Evolutionary conservation across 2,797 vertebrate genomes (phyloP).

Genomic region (Halcyon leucocephala): DNA sequence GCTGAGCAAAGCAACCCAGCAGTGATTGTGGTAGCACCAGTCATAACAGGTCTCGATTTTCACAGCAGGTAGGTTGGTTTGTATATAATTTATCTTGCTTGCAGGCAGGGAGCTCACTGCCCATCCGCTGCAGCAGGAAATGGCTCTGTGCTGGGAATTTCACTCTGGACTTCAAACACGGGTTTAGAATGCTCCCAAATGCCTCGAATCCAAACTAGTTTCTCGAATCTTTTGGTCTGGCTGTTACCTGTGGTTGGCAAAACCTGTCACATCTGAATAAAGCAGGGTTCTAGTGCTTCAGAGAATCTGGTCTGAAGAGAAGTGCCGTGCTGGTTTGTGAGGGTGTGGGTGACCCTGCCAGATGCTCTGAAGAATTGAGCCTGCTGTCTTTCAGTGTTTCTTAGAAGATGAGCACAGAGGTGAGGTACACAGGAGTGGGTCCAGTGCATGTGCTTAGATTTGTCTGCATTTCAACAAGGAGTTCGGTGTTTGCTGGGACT

Average conservation of each 20-base stretch:
- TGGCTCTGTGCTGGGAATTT: background rate
- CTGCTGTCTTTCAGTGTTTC: background rate
- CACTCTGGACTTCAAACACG: background rate
- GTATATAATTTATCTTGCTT: background rate
- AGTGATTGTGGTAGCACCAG: background rate
- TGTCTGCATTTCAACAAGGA: background rate
- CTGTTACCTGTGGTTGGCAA: background rate
- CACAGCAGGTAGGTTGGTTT: background rate
- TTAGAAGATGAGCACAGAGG: background rate
- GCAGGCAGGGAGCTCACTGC: background rate
- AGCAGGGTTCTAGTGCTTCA: fast-evolving
- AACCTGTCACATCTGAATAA: background rate
- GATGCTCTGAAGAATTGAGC: background rate
- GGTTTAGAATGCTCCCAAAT: background rate
- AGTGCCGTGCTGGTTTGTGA: fast-evolving
- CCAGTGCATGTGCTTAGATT: background rate
- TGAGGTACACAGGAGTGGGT: background rate
- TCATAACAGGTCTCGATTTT: background rate
- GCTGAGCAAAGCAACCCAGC: background rate
- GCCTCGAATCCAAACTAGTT: background rate
- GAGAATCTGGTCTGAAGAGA: background rate
- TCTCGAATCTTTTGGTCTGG: background rate
- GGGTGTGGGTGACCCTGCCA: fast-evolving
- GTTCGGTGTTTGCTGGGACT: background rate
- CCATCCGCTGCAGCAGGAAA: background rate